A percentile compares a stretch with the other conserved stretches of the same genome.
phyloP scores from a whole-genome alignment of 64 coral and sea anemone species.

The Hydrozoanthus tunicans region DNA sequence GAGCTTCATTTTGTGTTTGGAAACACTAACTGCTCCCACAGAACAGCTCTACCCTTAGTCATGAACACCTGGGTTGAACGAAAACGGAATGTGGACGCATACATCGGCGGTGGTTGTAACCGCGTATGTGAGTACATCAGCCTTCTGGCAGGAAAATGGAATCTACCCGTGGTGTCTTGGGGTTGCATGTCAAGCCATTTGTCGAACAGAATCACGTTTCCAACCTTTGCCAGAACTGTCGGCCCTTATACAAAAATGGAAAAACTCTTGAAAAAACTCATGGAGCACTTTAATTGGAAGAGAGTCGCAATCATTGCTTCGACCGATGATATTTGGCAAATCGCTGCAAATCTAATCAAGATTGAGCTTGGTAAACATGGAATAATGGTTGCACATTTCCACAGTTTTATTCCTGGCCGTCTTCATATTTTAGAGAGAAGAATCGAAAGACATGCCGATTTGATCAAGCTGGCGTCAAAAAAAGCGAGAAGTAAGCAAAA shows the following conservation, averaged over 20 bases:
- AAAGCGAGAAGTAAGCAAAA: slow-evolving; percentile 81
- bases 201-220: slow-evolving; percentile 90
- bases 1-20: slow-evolving; percentile 85
- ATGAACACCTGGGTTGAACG: slow-evolving; percentile 87
- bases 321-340: slow-evolving; percentile 93
- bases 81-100: slow-evolving; percentile 80
- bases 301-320: slow-evolving; percentile 88
- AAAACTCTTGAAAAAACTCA: slow-evolving; percentile 75
- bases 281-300: slow-evolving; percentile 88
- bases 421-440: slow-evolving; percentile 83
- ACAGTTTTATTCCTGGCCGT: slow-evolving; percentile 81
- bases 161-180: slow-evolving; percentile 86
- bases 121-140: slow-evolving; percentile 89
- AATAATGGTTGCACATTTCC: slow-evolving; percentile 78
- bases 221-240: slow-evolving; percentile 82
- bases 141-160: slow-evolving; percentile 87
- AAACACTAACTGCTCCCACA: slow-evolving; percentile 84
- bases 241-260: slow-evolving; percentile 94
- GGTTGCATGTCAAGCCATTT: slow-evolving; percentile 91
- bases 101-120: slow-evolving; percentile 87
- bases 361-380: slow-evolving; percentile 74
- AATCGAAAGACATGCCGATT: slow-evolving; percentile 82
- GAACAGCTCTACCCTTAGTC: slow-evolving; percentile 72
- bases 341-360: slow-evolving; percentile 84
- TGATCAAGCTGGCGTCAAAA: slow-evolving; percentile 65